Evolutionary conservation across 2,113 vertebrate genomes (phyloP), one percentile per base, ranked within the genome.

Genomic region (Platichthys flesus): DNA sequence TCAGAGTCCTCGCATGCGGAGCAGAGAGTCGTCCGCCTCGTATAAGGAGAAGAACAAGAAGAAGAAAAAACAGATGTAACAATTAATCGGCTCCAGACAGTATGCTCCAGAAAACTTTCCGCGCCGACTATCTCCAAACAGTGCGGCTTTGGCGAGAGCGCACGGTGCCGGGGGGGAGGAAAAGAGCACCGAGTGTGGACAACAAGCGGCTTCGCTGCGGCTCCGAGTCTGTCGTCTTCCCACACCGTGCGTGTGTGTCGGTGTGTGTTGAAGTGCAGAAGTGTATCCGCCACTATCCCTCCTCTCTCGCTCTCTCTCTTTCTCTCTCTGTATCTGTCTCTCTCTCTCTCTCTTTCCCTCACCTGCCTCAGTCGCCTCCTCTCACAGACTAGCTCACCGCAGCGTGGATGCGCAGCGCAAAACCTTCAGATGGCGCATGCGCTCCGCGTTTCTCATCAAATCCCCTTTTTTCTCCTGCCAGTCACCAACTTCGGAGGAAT

Each of bases 351-450:
- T 60, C 63, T 57, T 66, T 83, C 76, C 84, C 89, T 93, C 94
- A 95, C 93, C 94, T 95, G 94, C 93, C 79, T 59, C 78, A 56
- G 75, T 81, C 76, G 82, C 90, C 87, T 89, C 91, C 87, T 87
- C 84, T 86, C 85, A 47, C 84, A 83, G 81, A 91, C 85, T 90
- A 73, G 35, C 70, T 72, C 76, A 67, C 71, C 51, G 82, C 74
- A 56, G 82, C 78, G 65, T 76, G 76, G 93, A 94, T 89, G 91
- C 90, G 78, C 86, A n/a, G 69, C 73, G 90, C 73, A 82, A 85
- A 86, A 59, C 71, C 82, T 61, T 35, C 37, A 12, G 47, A 70
- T 70, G 70, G 94, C 97, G 97, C 97, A 97, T 97, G 97, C 97
- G 97, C 96, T 13, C 5, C 76, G 51, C 58, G 68, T 79, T 84